phyloP scores from a whole-genome alignment of 2,113 vertebrate species.

The Canis aureus region DNA sequence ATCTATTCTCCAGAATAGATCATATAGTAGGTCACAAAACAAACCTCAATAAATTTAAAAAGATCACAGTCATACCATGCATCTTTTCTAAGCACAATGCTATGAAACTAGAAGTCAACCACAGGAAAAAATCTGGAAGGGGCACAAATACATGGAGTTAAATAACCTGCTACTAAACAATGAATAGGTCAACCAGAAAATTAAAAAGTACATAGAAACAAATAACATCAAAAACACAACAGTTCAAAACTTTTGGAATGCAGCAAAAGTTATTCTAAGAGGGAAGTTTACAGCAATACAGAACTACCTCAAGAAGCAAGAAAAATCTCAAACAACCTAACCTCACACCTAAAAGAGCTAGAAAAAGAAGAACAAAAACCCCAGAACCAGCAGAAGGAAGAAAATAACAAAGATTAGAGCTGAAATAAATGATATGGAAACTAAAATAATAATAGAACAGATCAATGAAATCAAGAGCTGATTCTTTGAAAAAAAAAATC shows the following conservation, averaged over 20 bases:
- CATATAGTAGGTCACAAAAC: background rate
- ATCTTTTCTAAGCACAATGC: background rate
- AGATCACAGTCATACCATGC: background rate
- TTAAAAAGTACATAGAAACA: background rate
- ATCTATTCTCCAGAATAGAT: background rate
- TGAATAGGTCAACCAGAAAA: background rate
- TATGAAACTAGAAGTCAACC: background rate
- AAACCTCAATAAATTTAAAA: background rate
- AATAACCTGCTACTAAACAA: background rate
- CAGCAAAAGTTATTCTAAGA: background rate
- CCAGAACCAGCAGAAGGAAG: background rate
- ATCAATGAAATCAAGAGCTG: background rate
- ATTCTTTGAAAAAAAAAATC: background rate
- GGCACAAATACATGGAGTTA: background rate
- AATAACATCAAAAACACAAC: background rate
- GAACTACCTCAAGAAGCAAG: background rate
- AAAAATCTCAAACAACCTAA: background rate
- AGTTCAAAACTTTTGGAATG: background rate
- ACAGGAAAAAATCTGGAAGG: background rate
- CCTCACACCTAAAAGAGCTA: background rate
- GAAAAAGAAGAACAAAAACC: background rate
- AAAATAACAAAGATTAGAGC: background rate
- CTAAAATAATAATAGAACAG: background rate
- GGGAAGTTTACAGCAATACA: background rate
- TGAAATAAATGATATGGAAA: background rate